Conservation (phyloP, 2,113 vertebrate species). For the Panthera tigris region DNA sequence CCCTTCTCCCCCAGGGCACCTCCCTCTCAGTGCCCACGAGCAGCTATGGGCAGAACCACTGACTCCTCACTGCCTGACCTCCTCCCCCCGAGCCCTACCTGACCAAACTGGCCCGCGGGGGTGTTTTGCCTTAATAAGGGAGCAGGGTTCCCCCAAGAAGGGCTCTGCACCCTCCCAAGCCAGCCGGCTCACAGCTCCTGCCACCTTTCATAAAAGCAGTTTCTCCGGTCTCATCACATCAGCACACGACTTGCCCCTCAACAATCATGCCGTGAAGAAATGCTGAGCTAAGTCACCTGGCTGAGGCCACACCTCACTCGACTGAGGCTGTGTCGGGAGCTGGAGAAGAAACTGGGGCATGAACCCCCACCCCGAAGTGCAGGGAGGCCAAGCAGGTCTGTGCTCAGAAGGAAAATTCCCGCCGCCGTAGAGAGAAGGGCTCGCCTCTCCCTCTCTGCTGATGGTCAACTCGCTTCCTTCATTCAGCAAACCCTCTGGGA, state of each 20-base stretch:
- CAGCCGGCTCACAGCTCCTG: not conserved
- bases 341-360: not conserved
- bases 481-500: not conserved
- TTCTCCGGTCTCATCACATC: not conserved
- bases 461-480: not conserved
- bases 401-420: not conserved
- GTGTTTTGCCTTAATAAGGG: not conserved
- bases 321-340: fast-evolving
- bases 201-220: not conserved
- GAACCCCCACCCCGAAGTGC: not conserved
- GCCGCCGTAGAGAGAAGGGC: not conserved
- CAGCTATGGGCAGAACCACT: not conserved
- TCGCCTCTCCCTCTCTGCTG: not conserved
- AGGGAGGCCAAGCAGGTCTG: not conserved
- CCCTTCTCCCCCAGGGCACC: not conserved
- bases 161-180: not conserved
- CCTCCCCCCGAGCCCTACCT: not conserved
- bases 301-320: not conserved
- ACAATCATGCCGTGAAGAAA: not conserved
- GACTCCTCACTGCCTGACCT: not conserved
- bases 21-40: not conserved
- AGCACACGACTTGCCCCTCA: not conserved
- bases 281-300: not conserved
- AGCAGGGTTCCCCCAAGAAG: not conserved
- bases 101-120: not conserved